phyloP scores from a whole-genome alignment of 2,888 invertebrate genomes.

The Drosophila niveifrons region DNA sequence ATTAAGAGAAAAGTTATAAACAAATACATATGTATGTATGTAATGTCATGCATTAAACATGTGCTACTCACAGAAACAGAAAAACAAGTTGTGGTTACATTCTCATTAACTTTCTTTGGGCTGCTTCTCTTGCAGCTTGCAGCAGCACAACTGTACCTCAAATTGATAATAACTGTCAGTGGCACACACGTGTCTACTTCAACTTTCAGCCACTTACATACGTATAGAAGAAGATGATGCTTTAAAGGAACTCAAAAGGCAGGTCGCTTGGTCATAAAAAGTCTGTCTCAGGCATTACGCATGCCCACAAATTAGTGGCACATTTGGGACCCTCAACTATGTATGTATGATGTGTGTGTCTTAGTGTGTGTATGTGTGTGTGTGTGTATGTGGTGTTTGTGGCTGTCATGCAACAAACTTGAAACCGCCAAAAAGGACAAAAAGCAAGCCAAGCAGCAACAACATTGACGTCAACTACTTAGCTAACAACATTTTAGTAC shows the following conservation, averaged over 20 bases:
- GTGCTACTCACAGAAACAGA: no score
- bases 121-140: no score
- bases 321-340: constrained; percentile 62
- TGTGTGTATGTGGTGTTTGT: constrained; percentile 22
- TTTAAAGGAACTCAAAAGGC: constrained; percentile 37
- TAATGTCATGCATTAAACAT: no score
- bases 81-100: no score
- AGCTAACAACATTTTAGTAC: constrained; percentile 44
- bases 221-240: constrained; percentile 22
- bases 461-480: constrained; percentile 49
- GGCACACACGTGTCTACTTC: no score
- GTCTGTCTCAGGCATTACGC: constrained; percentile 49
- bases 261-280: constrained; percentile 63
- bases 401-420: constrained; percentile 64
- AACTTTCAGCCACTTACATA: neutral
- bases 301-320: constrained; percentile 73
- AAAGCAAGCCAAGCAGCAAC: constrained; percentile 13
- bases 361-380: constrained; percentile 5
- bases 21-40: no score
- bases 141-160: neutral
- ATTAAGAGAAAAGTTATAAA: no score
- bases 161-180: constrained; percentile 53
- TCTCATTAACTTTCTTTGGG: no score
- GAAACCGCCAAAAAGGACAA: constrained; percentile 45
- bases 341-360: constrained; percentile 24